Evolutionary conservation across 2,888 invertebrate genomes (phyloP).

Genomic region (Nomada fabriciana): DNA sequence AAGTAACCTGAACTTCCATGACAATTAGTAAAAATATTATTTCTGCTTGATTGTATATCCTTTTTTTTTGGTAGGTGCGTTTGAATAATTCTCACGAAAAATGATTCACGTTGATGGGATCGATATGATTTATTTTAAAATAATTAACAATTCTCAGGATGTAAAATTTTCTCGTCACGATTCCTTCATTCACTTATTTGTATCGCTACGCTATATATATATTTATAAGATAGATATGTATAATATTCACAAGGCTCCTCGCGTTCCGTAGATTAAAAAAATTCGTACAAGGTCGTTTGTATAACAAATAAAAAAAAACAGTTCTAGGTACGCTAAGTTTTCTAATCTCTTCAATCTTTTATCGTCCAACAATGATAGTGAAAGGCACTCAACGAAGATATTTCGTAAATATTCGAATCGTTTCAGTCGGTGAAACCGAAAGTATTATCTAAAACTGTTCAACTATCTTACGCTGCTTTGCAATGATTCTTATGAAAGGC

Average conservation of each 20-base stretch:
- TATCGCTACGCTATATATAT: constrained; percentile 60
- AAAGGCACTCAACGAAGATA: constrained; percentile 55
- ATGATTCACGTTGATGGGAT: constrained; percentile 36
- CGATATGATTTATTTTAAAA: constrained; percentile 78
- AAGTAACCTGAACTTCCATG: no score
- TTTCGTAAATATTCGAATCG: constrained; percentile 12
- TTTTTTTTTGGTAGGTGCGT: no score
- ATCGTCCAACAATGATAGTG: constrained; percentile 20
- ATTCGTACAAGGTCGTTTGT: constrained; percentile 81
- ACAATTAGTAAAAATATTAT: no score
- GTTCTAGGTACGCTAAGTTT: constrained; percentile 71
- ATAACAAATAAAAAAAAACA: constrained; percentile 77
- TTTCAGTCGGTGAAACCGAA: constrained; percentile 32
- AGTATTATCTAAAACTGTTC: constrained; percentile 21
- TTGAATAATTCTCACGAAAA: background rate
- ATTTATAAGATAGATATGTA: constrained; percentile 78
- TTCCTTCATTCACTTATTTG: constrained; percentile 42
- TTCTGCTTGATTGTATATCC: no score
- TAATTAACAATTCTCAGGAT: constrained; percentile 79
- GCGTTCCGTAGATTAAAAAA: constrained; percentile 73
- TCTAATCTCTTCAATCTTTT: constrained; percentile 69
- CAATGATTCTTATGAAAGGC: constrained; percentile 44
- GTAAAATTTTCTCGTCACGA: constrained; percentile 62
- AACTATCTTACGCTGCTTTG: constrained; percentile 49
- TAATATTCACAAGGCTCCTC: constrained; percentile 81